Conservation (phyloP, 2,797 vertebrate genomes). For the Mormyrus proboscirostris region DNA sequence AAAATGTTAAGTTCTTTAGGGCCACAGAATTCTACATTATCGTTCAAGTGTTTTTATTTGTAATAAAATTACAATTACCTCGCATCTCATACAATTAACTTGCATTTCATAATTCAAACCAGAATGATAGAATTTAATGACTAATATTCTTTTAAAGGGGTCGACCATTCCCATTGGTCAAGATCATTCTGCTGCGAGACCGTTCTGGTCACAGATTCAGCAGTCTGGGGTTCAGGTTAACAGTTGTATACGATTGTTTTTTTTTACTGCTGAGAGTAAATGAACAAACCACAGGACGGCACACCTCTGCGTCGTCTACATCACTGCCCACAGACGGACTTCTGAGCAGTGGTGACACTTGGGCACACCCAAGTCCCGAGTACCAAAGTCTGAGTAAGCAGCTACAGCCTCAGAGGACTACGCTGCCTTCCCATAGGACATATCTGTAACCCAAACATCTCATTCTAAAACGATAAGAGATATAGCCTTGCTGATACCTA, state of each 20-base stretch:
- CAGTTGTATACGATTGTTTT: not conserved
- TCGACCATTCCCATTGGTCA: not conserved
- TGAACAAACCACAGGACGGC: not conserved
- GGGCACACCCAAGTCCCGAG: not conserved
- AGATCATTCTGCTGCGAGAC: not conserved
- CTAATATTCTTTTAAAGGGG: not conserved
- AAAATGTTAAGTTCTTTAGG: not conserved
- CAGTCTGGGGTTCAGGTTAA: conserved; percentile 10
- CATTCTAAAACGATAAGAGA: not conserved
- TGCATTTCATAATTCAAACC: not conserved
- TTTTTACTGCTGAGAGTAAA: not conserved
- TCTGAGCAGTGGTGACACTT: not conserved
- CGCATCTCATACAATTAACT: not conserved
- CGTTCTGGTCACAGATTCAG: not conserved
- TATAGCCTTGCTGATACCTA: not conserved
- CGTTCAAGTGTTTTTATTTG: not conserved
- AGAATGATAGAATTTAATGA: not conserved
- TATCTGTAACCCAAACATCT: not conserved
- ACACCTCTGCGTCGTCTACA: not conserved
- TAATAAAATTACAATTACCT: not conserved
- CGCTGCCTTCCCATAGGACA: not conserved
- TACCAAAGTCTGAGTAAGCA: not conserved
- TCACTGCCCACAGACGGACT: not conserved
- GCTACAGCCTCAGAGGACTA: not conserved
- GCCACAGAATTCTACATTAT: not conserved